Conservation (phyloP, 1,140 invertebrate species). For the Ceratoteleas bidentatus region DNA sequence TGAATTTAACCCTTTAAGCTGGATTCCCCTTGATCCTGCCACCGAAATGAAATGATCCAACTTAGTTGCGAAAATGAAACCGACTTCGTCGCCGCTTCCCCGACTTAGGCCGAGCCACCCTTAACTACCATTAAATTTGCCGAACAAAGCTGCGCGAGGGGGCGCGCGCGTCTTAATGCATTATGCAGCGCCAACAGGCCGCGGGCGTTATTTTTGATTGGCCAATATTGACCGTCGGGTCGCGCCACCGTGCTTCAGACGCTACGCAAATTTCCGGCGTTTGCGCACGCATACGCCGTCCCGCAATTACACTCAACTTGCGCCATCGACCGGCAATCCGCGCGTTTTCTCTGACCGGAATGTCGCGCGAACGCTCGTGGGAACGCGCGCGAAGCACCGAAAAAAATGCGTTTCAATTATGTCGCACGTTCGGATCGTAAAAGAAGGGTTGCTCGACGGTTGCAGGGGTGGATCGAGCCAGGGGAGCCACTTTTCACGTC, state of each 20-base stretch:
- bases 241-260: slow-evolving; percentile 15
- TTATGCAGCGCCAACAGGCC: slow-evolving; percentile 12
- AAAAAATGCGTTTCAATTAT: slow-evolving; percentile 11
- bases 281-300: slow-evolving; percentile 21
- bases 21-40: too few relatives aligned
- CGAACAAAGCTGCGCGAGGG: neutral
- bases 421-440: slow-evolving; percentile 3
- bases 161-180: slow-evolving; percentile 10
- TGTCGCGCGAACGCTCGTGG: neutral
- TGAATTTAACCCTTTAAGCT: too few relatives aligned
- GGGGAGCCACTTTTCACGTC: neutral
- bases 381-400: neutral
- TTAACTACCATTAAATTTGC: neutral
- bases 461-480: slow-evolving; percentile 2
- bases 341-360: too few relatives aligned
- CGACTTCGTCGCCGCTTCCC: too few relatives aligned
- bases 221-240: slow-evolving; percentile 32
- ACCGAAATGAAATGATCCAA: too few relatives aligned
- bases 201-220: slow-evolving; percentile 38
- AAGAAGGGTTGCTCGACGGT: slow-evolving; percentile 22
- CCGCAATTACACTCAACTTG: slow-evolving; percentile 9
- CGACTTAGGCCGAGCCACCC: neutral
- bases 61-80: too few relatives aligned
- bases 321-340: slow-evolving; percentile 13
- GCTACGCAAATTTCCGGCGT: slow-evolving; percentile 29